Percentiles rank a stretch among this genome's conserved stretches.
Conservation (phyloP, 92 coral and sea anemone genomes). For the Micromussa lordhowensis region DNA sequence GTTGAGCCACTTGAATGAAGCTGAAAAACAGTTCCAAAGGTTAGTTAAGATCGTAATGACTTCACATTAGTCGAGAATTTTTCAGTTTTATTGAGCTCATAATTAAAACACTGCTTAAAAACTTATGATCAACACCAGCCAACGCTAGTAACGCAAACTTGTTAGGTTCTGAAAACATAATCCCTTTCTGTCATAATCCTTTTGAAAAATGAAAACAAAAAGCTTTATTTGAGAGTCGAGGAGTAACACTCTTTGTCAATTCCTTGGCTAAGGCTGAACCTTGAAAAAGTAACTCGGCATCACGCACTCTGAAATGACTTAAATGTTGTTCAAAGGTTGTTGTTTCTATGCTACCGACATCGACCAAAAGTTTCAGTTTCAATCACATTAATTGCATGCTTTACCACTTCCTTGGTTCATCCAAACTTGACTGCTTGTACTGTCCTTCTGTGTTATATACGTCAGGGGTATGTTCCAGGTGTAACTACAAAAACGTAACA, state of each 20-base stretch:
- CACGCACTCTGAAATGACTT: background rate
- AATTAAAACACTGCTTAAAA: background rate
- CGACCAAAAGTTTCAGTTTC: background rate
- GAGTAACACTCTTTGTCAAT: too few species aligned
- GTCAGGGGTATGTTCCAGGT: conserved; percentile 80
- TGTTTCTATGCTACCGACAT: background rate
- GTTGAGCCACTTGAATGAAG: conserved; percentile 13
- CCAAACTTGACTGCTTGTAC: conserved; percentile 43
- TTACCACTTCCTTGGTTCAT: conserved; percentile 51
- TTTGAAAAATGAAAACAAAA: background rate
- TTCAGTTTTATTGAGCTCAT: background rate
- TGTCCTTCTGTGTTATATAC: conserved; percentile 51
- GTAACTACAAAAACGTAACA: conserved; percentile 56
- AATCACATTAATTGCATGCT: background rate
- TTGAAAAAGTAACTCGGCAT: background rate
- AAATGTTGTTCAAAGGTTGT: background rate
- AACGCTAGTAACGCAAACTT: background rate
- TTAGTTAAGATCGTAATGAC: background rate
- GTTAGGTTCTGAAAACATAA: background rate
- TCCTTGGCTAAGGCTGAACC: too few species aligned
- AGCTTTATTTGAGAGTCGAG: too few species aligned
- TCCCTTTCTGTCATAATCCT: background rate
- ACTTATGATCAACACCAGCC: background rate
- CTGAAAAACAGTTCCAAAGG: conserved; percentile 6
- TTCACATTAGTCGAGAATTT: background rate